Percentiles rank a stretch among this genome's conserved stretches.
Evolutionary conservation across 64 coral and sea anemone genomes (phyloP).

Genomic region (Exaiptasia diaphana): DNA sequence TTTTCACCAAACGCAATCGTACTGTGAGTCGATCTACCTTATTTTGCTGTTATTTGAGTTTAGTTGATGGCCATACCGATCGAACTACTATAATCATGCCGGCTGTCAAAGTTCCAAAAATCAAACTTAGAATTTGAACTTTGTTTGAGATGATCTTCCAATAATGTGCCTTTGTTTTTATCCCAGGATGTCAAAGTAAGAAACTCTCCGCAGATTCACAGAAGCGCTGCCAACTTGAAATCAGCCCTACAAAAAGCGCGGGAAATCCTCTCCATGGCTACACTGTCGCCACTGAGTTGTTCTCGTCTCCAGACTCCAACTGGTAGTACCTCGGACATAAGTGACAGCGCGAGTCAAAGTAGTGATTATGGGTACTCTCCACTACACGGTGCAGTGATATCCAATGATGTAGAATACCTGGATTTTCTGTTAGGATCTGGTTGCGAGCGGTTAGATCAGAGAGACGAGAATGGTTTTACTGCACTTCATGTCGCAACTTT

Average conservation of each 20-base stretch:
- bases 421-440: not conserved
- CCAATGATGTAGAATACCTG: conserved; percentile 15
- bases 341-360: not conserved
- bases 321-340: not conserved
- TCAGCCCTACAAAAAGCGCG: not conserved
- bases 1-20: too few relatives aligned
- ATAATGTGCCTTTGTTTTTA: too few relatives aligned
- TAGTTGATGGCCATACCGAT: too few relatives aligned
- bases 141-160: too few relatives aligned
- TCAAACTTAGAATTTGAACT: too few relatives aligned
- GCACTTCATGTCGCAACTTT: conserved; percentile 47
- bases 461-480: conserved; percentile 54
- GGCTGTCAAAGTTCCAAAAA: too few relatives aligned
- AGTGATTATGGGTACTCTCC: conserved; percentile 47
- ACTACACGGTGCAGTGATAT: conserved; percentile 36
- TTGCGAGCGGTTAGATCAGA: conserved; percentile 19
- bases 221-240: not conserved
- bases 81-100: too few relatives aligned
- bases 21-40: too few relatives aligned
- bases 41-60: too few relatives aligned
- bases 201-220: too few relatives aligned
- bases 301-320: not conserved
- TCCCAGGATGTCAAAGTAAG: too few relatives aligned
- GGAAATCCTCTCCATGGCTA: not conserved
- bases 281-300: not conserved